These are phyloP conservation scores for Prosapia bicincta DNA, from an alignment of 2,888 invertebrate species.

Conservation along the genomic window DNA sequence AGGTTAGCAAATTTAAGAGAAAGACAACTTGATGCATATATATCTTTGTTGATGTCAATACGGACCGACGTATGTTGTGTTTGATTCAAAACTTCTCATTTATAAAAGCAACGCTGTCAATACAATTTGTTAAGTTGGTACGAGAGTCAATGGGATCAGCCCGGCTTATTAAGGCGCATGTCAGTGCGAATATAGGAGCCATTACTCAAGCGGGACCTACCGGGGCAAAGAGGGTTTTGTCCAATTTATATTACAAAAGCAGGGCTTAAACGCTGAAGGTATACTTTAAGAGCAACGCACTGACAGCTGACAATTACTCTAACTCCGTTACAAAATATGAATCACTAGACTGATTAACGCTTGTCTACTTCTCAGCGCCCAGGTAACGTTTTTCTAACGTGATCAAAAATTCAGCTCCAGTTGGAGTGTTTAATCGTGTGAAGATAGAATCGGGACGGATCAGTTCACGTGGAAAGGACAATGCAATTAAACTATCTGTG, in stretches of 20 bases:
- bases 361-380: neutral
- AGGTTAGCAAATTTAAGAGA: neutral
- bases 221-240: conserved; percentile 19
- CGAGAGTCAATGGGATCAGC: conserved; percentile 19
- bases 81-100: conserved; percentile 22
- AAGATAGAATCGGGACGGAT: too few species aligned
- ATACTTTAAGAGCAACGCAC: neutral
- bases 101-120: conserved; percentile 23
- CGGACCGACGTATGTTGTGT: conserved; percentile 3
- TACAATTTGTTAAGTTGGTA: conserved; percentile 23
- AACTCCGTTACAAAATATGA: neutral
- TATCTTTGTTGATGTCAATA: neutral
- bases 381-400: neutral
- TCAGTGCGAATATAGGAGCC: conserved; percentile 19
- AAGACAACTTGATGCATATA: neutral
- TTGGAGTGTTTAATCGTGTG: too few species aligned
- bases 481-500: too few species aligned
- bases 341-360: neutral
- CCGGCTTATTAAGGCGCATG: conserved; percentile 20
- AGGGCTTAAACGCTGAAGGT: neutral
- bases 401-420: too few species aligned
- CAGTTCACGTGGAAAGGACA: too few species aligned
- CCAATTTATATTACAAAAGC: conserved; percentile 12
- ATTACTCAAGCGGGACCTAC: conserved; percentile 15
- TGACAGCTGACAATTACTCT: neutral